Evolutionary conservation across 2,888 invertebrate genomes (phyloP).

Genomic region (Meandrusa payeni): DNA sequence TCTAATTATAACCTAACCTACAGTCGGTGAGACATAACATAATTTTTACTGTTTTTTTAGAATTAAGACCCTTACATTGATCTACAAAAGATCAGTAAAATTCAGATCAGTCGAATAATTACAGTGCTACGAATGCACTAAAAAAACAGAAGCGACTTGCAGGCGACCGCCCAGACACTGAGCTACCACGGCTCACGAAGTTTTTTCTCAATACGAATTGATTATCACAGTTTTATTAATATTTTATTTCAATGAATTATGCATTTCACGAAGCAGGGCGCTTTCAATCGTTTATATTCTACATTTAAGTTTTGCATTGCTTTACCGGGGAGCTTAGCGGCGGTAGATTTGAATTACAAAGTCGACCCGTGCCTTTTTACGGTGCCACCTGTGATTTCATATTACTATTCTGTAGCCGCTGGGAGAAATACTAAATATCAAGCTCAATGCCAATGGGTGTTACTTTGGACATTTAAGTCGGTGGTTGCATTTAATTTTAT

Average conservation of each 20-base stretch:
- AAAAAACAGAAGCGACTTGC: no score
- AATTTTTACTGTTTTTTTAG: no score
- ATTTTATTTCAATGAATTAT: slow-evolving; percentile 3
- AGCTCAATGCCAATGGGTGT: slow-evolving; percentile 31
- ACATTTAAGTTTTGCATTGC: slow-evolving; percentile 60
- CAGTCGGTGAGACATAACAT: no score
- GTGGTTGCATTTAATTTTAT: slow-evolving; percentile 34
- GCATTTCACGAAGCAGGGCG: slow-evolving; percentile 26
- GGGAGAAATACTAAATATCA: slow-evolving; percentile 32
- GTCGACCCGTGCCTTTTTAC: slow-evolving; percentile 55
- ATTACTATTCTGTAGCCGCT: slow-evolving; percentile 28
- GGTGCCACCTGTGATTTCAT: slow-evolving; percentile 49
- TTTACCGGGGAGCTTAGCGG: slow-evolving; percentile 43
- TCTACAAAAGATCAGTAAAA: no score
- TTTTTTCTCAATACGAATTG: no score
- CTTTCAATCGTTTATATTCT: slow-evolving; percentile 49
- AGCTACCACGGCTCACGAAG: no score
- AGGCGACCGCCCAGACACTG: no score
- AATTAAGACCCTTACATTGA: no score
- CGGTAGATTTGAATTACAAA: slow-evolving; percentile 73
- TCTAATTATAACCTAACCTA: no score
- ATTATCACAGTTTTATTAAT: neutral
- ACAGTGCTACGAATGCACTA: no score
- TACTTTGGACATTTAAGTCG: slow-evolving; percentile 30
- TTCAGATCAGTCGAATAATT: no score